Evolutionary conservation across 1,140 invertebrate species (phyloP).

Genomic region (Papilio glaucus): DNA sequence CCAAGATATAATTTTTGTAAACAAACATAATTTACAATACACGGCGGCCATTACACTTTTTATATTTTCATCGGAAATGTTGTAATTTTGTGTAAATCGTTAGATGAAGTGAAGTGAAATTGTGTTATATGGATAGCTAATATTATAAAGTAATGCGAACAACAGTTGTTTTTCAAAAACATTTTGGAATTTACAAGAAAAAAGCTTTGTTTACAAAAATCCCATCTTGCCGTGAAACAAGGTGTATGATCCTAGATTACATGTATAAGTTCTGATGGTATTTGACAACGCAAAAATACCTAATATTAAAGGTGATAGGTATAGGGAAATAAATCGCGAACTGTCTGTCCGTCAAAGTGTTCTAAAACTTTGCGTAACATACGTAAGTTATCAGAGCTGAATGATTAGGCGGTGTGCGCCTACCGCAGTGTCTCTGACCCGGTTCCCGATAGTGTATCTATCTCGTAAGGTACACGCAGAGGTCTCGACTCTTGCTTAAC

Average conservation of each 20-base stretch:
- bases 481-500: slow-evolving; percentile 60
- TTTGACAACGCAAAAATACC: slow-evolving; percentile 15
- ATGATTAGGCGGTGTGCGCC: slow-evolving; percentile 43
- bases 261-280: slow-evolving; percentile 15
- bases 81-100: too few relatives aligned
- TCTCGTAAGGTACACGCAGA: slow-evolving; percentile 51
- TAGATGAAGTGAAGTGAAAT: too few relatives aligned
- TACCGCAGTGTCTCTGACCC: slow-evolving; percentile 48
- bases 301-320: neutral
- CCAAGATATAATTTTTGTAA: too few relatives aligned
- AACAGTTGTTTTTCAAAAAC: too few relatives aligned
- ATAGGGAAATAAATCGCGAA: neutral
- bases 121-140: too few relatives aligned
- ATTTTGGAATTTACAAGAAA: too few relatives aligned
- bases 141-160: too few relatives aligned
- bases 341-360: neutral
- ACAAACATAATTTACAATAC: too few relatives aligned
- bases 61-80: too few relatives aligned
- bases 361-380: slow-evolving; percentile 43
- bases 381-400: slow-evolving; percentile 42
- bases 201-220: too few relatives aligned
- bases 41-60: too few relatives aligned
- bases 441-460: slow-evolving; percentile 45
- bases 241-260: slow-evolving; percentile 1
- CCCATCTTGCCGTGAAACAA: too few relatives aligned